Evolutionary conservation across 2,888 invertebrate genomes (phyloP), one percentile per base, ranked within the genome.

Genomic region (Atherix ibis): DNA sequence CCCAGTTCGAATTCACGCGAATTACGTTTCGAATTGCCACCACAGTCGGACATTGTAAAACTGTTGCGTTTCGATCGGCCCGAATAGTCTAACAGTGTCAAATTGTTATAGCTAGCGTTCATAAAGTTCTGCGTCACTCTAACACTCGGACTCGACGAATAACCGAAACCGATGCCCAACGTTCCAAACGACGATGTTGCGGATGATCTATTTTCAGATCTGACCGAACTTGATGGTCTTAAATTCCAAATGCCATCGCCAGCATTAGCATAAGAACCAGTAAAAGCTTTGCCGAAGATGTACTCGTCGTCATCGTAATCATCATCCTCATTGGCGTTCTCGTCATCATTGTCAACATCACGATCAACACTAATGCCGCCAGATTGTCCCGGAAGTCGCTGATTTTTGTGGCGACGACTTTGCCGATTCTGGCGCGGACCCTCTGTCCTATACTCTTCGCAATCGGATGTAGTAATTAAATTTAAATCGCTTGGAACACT

Each of bases 401-500:
- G 14, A 10, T n/a, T n/a, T n/a, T n/a, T n/a, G n/a, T n/a, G n/a
- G n/a, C n/a, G n/a, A n/a, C n/a, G n/a, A n/a, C n/a, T n/a, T n/a
- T n/a, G n/a, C n/a, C n/a, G n/a, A n/a, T n/a, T n/a, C n/a, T n/a
- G n/a, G n/a, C n/a, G n/a, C n/a, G n/a, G n/a, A n/a, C n/a, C 15
- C n/a, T 22, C 24, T 9, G 10, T 5, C 5, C 10, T 26, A 19
- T 25, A 40, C 26, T 40, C 38, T 29, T 40, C 42, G 28, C 46
- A 46, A 32, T 54, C 50, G 10, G 55, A 41, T 59, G 58, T 45
- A 62, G 63, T 48, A 38, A 65, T 64, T 46, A 76, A 65, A 63
- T 76, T 72, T 41, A 77, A 64, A 51, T 75, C 71, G 49, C 73
- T 73, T 48, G 77, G 77, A 38, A 77, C 69, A 49, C 70, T 71